These are phyloP conservation scores for Rissa tridactyla DNA, from an alignment of 2,113 vertebrate genomes.

Conservation along the genomic window DNA sequence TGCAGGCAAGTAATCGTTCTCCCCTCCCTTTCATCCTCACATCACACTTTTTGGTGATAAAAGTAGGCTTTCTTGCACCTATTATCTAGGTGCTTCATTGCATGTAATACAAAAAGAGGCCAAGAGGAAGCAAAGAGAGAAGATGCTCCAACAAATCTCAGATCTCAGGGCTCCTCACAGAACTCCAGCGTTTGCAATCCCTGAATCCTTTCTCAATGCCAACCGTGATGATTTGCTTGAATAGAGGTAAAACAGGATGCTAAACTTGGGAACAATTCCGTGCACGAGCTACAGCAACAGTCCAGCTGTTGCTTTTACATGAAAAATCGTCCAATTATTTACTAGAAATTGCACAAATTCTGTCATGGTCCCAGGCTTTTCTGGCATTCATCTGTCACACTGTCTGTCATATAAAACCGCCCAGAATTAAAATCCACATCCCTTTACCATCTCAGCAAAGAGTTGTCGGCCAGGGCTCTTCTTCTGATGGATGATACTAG, in stretches of 20 bases:
- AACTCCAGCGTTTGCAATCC: neutral
- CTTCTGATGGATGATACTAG: slow-evolving; percentile 61
- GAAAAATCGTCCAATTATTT: slow-evolving; percentile 4
- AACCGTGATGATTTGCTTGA: neutral
- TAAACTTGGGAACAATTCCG: neutral
- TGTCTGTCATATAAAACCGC: slow-evolving; percentile 38
- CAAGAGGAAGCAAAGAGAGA: neutral
- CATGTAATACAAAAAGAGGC: neutral
- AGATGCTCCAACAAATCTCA: neutral
- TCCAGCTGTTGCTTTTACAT: neutral
- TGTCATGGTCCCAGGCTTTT: neutral
- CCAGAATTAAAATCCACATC: slow-evolving; percentile 65
- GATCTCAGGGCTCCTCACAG: neutral
- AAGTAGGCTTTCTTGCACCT: neutral
- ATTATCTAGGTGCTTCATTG: neutral
- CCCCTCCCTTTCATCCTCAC: neutral
- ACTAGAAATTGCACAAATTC: slow-evolving; percentile 17
- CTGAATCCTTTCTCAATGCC: neutral
- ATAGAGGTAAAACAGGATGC: neutral
- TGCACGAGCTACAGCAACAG: neutral
- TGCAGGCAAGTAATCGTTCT: neutral
- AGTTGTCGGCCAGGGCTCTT: neutral
- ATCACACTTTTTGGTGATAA: neutral
- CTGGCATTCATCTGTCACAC: slow-evolving; percentile 45
- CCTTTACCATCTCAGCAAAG: slow-evolving; percentile 56